Evolutionary conservation across 2,888 invertebrate genomes (phyloP).

Genomic region (Drosophila kanekoi): DNA sequence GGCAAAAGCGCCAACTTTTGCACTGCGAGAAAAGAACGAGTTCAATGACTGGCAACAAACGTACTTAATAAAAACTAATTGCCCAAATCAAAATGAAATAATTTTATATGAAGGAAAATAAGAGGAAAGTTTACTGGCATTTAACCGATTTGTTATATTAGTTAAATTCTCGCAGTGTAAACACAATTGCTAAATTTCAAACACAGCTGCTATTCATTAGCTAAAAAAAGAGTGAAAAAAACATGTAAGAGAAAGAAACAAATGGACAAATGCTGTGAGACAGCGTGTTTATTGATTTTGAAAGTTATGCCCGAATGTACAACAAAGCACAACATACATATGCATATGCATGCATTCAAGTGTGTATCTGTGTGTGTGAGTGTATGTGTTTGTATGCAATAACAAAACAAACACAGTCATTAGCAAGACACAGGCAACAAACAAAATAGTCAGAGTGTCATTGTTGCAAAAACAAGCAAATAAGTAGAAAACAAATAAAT

Average conservation of each 20-base stretch:
- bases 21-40: constrained; percentile 30
- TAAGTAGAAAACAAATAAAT: constrained; percentile 8
- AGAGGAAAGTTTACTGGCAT: not conserved
- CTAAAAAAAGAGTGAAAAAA: not conserved
- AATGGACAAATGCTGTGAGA: constrained; percentile 12
- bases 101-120: not conserved
- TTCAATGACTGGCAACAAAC: constrained; percentile 1
- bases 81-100: not conserved
- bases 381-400: not conserved
- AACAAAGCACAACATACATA: constrained; percentile 9
- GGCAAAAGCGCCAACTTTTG: constrained; percentile 19
- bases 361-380: not conserved
- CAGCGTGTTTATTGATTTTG: constrained; percentile 22
- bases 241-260: constrained; percentile 9
- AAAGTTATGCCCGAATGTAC: constrained; percentile 39
- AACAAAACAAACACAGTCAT: constrained; percentile 40
- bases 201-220: constrained; percentile 9
- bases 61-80: not conserved
- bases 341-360: not conserved
- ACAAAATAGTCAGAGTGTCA: constrained; percentile 40
- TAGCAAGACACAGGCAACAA: constrained; percentile 37
- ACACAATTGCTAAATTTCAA: constrained; percentile 7
- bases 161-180: constrained; percentile 19
- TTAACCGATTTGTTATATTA: not conserved
- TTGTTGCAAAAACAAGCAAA: constrained; percentile 47